phyloP scores from a whole-genome alignment of 2,113 vertebrate species.

The Cnemophilus loriae region DNA sequence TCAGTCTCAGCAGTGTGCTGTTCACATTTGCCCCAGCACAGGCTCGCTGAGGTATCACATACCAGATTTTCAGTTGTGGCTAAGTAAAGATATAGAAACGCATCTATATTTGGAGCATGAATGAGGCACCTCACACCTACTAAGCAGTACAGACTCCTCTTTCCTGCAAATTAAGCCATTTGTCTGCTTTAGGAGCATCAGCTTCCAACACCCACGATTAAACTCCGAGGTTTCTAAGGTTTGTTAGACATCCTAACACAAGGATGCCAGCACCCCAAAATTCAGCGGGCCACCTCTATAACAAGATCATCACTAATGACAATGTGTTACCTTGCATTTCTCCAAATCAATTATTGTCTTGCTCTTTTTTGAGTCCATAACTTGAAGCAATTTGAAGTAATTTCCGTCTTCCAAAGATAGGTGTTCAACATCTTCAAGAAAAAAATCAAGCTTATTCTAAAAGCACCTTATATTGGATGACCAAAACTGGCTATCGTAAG shows the following conservation, averaged over 20 bases:
- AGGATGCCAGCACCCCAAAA: not conserved
- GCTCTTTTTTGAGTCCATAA: not conserved
- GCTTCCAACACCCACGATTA: not conserved
- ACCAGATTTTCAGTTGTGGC: not conserved
- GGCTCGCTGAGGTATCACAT: not conserved
- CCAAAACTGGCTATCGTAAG: not conserved
- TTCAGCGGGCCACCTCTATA: not conserved
- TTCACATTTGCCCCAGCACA: not conserved
- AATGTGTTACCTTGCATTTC: not conserved
- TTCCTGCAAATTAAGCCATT: not conserved
- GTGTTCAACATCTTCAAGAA: not conserved
- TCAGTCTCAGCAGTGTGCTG: not conserved
- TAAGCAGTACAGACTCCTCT: not conserved
- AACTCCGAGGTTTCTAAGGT: not conserved
- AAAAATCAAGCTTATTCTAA: not conserved
- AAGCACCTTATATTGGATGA: not conserved
- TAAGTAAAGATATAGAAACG: not conserved
- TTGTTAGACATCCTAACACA: not conserved
- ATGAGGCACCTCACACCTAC: not conserved
- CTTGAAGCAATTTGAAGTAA: not conserved
- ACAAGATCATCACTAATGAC: not conserved
- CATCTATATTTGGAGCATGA: constrained; percentile 10
- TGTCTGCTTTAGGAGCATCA: not conserved
- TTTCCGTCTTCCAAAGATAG: not conserved
- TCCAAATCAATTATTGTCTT: not conserved